Conservation (phyloP, 2,888 invertebrate species). For the Nymphalis polychloros region DNA sequence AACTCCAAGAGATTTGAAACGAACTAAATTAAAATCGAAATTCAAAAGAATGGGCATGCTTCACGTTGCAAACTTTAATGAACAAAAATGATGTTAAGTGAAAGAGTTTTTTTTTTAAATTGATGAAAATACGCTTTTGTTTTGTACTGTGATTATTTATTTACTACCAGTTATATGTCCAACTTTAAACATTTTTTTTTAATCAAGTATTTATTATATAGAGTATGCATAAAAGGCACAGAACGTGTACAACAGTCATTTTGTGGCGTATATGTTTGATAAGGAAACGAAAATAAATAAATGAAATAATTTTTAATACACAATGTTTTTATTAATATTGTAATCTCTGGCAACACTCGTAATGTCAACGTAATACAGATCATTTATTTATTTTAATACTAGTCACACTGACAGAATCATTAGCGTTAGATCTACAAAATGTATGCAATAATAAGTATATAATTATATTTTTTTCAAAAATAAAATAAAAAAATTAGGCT, state of each 20-base stretch:
- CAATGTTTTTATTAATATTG: slow-evolving; percentile 9
- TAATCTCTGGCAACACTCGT: slow-evolving; percentile 19
- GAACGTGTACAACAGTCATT: not conserved
- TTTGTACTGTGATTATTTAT: too few relatives aligned
- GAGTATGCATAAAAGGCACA: too few relatives aligned
- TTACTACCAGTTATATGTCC: too few relatives aligned
- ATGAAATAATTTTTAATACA: not conserved
- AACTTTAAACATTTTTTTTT: too few relatives aligned
- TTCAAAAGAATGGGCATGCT: slow-evolving; percentile 57
- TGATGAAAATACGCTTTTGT: too few relatives aligned
- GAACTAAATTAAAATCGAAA: slow-evolving; percentile 49
- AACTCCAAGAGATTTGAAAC: slow-evolving; percentile 46
- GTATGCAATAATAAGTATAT: not conserved
- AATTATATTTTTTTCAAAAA: not conserved
- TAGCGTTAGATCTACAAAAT: not conserved
- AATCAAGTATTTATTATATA: too few relatives aligned
- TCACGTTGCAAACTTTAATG: slow-evolving; percentile 51
- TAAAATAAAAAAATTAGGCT: slow-evolving; percentile 12
- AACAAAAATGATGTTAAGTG: slow-evolving; percentile 16
- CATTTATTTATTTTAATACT: not conserved
- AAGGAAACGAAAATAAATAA: not conserved
- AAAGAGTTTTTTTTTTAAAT: too few relatives aligned
- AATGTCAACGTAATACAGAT: slow-evolving; percentile 12
- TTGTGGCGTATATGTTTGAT: not conserved
- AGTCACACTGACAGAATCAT: not conserved